These are phyloP conservation scores for Burhinus bistriatus DNA, from an alignment of 2,113 vertebrate genomes.

Conservation along the genomic window DNA sequence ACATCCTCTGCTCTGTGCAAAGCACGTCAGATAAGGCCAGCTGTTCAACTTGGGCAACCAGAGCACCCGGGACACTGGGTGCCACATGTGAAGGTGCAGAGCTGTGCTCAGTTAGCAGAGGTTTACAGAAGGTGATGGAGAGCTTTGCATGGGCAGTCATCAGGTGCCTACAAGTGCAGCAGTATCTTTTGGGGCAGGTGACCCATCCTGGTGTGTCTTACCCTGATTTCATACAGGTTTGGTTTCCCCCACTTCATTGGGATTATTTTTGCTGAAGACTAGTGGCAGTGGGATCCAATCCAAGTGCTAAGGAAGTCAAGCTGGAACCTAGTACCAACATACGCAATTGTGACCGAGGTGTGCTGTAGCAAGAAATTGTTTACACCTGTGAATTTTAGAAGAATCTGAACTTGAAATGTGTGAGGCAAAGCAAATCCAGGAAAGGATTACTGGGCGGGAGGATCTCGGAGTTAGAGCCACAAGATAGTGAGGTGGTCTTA, in stretches of 20 bases:
- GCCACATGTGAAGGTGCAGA: not conserved
- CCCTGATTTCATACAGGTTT: not conserved
- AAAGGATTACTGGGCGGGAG: not conserved
- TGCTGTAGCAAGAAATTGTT: not conserved
- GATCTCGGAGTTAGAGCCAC: not conserved
- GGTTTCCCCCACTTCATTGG: not conserved
- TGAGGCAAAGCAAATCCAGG: not conserved
- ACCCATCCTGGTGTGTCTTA: not conserved
- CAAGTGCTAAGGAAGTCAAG: not conserved
- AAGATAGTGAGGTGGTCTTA: not conserved
- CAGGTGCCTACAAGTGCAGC: not conserved
- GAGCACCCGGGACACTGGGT: not conserved
- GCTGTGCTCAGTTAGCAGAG: not conserved
- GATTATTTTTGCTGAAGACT: not conserved
- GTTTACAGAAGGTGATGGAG: not conserved
- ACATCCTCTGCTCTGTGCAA: not conserved
- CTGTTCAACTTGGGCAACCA: fast-evolving
- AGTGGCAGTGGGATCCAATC: not conserved
- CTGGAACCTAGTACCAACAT: not conserved
- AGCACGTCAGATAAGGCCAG: not conserved
- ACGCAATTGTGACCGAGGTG: not conserved
- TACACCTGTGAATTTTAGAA: not conserved
- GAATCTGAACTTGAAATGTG: not conserved
- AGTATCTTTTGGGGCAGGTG: not conserved
- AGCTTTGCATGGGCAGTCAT: not conserved